These are phyloP conservation scores for Silurus glanis DNA, from an alignment of 2,113 vertebrate species.

Conservation along the genomic window DNA sequence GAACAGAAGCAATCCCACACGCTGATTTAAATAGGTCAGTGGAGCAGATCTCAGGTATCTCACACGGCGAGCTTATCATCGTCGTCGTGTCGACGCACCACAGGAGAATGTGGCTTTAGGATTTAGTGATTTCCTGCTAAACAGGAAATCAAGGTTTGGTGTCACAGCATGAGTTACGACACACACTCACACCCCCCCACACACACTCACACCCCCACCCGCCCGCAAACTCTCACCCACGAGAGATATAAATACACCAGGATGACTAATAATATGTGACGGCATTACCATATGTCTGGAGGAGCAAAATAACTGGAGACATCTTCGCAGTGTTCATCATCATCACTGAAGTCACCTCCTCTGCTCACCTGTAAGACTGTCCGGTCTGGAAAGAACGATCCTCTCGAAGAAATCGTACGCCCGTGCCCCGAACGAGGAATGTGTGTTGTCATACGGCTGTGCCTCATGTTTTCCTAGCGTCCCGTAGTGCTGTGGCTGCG, in stretches of 20 bases:
- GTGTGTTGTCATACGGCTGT: slow-evolving; percentile 66
- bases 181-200: slow-evolving; percentile 8
- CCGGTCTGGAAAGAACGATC: slow-evolving; percentile 89
- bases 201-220: slow-evolving; percentile 13
- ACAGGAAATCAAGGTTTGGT: slow-evolving; percentile 21
- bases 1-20: not conserved
- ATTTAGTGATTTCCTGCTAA: slow-evolving; percentile 32
- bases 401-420: slow-evolving; percentile 92
- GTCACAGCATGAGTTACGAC: slow-evolving; percentile 27
- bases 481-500: slow-evolving; percentile 90
- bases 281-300: not conserved
- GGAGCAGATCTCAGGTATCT: slow-evolving; percentile 31
- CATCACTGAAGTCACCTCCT: not conserved
- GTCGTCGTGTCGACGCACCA: not conserved
- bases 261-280: slow-evolving; percentile 30
- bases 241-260: slow-evolving; percentile 28
- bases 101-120: slow-evolving; percentile 4
- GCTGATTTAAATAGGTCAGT: slow-evolving; percentile 35
- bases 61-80: slow-evolving; percentile 16
- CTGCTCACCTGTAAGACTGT: slow-evolving; percentile 91
- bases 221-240: not conserved
- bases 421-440: slow-evolving; percentile 79
- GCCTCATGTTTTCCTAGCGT: slow-evolving; percentile 80
- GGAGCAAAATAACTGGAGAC: not conserved
- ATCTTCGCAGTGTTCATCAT: not conserved